phyloP scores from a whole-genome alignment of 1,140 invertebrate genomes.

The Antheraea mylitta region DNA sequence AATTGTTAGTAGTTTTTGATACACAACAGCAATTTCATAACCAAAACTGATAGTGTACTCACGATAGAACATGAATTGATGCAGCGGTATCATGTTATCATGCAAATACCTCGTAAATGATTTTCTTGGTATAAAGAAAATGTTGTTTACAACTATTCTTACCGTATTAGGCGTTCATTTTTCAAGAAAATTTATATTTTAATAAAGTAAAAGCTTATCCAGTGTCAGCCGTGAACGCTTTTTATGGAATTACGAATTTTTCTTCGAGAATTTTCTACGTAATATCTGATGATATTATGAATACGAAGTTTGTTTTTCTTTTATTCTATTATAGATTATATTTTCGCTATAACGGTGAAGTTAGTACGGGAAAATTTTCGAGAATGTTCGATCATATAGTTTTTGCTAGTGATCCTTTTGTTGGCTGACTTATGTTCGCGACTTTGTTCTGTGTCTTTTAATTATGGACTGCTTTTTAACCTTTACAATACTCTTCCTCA shows the following conservation, averaged over 20 bases:
- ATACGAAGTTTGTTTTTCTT: not conserved
- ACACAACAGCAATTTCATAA: not conserved
- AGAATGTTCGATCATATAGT: no score
- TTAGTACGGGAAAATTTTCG: no score
- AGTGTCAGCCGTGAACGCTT: not conserved
- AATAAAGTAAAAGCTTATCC: conserved; percentile 4
- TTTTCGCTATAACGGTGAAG: not conserved
- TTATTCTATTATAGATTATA: not conserved
- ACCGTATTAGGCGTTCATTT: not conserved
- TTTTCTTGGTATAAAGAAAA: not conserved
- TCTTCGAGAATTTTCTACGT: not conserved
- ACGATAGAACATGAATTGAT: not conserved
- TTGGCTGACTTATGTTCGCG: no score
- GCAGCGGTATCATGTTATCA: not conserved
- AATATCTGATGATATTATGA: not conserved
- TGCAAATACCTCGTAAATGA: not conserved
- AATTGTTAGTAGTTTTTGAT: no score
- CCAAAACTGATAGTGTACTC: not conserved
- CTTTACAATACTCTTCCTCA: no score
- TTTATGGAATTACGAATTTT: conserved; percentile 1
- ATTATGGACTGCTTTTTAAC: no score
- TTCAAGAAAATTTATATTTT: conserved; percentile 2
- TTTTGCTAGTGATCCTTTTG: no score
- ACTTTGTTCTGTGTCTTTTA: no score
- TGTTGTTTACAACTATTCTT: not conserved